Evolutionary conservation across 2,113 vertebrate genomes (phyloP).

Genomic region (Psittacus erithacus): DNA sequence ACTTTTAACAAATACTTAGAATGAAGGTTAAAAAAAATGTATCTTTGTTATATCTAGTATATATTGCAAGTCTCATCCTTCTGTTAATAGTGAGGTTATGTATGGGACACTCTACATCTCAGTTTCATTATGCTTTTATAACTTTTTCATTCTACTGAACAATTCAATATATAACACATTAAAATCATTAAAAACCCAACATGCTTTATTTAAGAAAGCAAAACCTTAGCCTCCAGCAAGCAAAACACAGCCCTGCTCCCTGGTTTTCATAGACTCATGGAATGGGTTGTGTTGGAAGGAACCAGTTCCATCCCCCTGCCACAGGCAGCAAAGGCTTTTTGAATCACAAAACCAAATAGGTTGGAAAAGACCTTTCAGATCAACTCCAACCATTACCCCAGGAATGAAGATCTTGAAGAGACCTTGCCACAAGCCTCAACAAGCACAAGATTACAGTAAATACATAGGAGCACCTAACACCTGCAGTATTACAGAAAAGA

Average conservation of each 20-base stretch:
- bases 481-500: background rate
- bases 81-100: background rate
- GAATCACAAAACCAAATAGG: background rate
- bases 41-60: background rate
- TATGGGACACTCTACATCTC: background rate
- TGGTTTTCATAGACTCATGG: background rate
- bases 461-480: accelerated
- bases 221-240: background rate
- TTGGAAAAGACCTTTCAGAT: background rate
- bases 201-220: background rate
- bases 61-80: background rate
- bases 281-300: background rate
- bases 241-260: background rate
- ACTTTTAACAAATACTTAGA: background rate
- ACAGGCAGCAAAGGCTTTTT: background rate
- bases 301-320: background rate
- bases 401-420: background rate
- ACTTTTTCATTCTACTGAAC: background rate
- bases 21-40: background rate
- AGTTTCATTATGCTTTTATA: background rate
- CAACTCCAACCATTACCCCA: background rate
- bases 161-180: background rate
- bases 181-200: background rate
- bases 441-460: background rate
- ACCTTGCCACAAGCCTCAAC: background rate